These are phyloP conservation scores for Atherinomorus stipes DNA, from an alignment of 2,113 vertebrate genomes.

Conservation along the genomic window DNA sequence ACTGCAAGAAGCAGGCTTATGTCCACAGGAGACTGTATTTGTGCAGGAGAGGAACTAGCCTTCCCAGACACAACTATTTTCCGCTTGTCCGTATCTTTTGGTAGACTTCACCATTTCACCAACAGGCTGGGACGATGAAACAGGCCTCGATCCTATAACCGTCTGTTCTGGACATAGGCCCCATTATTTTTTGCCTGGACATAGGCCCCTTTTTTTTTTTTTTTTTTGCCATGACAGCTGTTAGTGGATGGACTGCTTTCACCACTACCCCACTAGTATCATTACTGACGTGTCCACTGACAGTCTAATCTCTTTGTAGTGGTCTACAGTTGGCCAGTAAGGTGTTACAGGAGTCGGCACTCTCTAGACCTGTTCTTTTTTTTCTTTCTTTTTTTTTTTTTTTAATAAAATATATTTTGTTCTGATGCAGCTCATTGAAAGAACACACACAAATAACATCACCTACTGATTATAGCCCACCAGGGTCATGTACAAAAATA, in stretches of 20 bases:
- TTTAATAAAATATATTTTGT: slow-evolving; percentile 39
- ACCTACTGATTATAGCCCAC: slow-evolving; percentile 37
- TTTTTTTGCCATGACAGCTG: slow-evolving; percentile 50
- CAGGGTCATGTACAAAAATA: slow-evolving; percentile 56
- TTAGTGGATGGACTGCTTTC: slow-evolving; percentile 61
- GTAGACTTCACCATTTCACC: slow-evolving; percentile 67
- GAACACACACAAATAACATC: slow-evolving; percentile 13
- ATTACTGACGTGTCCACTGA: slow-evolving; percentile 58
- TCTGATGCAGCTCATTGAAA: slow-evolving; percentile 44
- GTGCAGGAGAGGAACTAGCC: slow-evolving; percentile 98
- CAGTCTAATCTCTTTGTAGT: slow-evolving; percentile 60
- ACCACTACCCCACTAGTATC: slow-evolving; percentile 52
- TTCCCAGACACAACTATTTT: slow-evolving; percentile 74
- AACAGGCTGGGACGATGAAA: slow-evolving; percentile 54
- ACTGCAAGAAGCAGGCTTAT: slow-evolving; percentile 97
- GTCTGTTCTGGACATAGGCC: slow-evolving; percentile 59
- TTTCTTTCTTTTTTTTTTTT: no score
- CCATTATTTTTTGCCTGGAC: slow-evolving; percentile 10
- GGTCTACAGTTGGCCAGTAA: slow-evolving; percentile 66
- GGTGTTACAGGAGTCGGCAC: slow-evolving; percentile 49
- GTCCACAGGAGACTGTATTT: slow-evolving; percentile 99
- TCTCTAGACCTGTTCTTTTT: no score
- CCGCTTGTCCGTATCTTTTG: slow-evolving; percentile 63
- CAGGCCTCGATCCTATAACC: slow-evolving; percentile 52
- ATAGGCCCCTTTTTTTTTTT: slow-evolving; percentile 19